Evolutionary conservation across 2,797 vertebrate genomes (phyloP), one percentile per base, ranked within the genome.

Genomic region (Graptemys geographica): DNA sequence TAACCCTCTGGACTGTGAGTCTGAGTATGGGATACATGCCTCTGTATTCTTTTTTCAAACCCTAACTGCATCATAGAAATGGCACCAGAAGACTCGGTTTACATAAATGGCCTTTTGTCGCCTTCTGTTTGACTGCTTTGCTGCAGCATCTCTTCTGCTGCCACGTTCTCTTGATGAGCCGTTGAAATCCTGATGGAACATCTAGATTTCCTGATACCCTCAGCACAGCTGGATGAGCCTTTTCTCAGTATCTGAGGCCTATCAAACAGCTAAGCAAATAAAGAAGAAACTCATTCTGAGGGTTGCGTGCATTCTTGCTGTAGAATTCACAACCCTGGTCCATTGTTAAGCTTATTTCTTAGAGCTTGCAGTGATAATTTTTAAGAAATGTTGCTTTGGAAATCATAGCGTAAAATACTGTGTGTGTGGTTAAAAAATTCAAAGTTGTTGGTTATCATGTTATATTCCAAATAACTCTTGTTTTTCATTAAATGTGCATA

Each of bases 131-230:
- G 65, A 88, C 25, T 82, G 82, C 57, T 81, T 65, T 87, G 31
- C 59, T 95, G 72, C n/a, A 78, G 51, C 31, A 31, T 82, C 52
- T 96, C 62, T 94, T 80, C 85, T 92, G 83, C 89, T 93, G n/a
- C 83, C 91, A 10, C 59, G 51, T 82, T 94, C 62, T 95, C 23
- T 88, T 95, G 62, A 31, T 87, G 80, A 91, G 79, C 86, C 23
- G 65, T 79, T 72, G 87, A 65, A 95, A 21, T 92, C 83, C 72
- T 59, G 86, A 56, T 90, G 79, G 12, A 86, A 79, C 83, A 13
- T 57, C 44, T 19, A 11, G 11, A 56, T 1, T 0, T 69, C 53
- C 33, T 91, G 81, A 62, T 59, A 88, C 72, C 27, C 90, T 82
- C 88, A 56, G 21, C 81, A 83, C 65, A 41, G 72, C n/a, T 72